Base-by-base conservation (phyloP, 2,113 vertebrate genomes). In the Silurus asotus region DNA sequence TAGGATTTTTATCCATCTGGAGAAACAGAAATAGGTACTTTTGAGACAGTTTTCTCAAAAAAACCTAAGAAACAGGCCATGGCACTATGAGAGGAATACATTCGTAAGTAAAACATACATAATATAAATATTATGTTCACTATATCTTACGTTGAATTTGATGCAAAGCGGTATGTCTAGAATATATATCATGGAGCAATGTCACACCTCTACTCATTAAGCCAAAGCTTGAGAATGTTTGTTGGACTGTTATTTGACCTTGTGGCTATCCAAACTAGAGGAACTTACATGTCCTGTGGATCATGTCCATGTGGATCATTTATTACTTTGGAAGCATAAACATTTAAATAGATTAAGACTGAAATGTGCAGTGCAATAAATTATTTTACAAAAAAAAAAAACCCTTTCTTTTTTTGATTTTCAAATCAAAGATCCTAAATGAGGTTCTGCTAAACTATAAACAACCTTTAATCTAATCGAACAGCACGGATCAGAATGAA, bases 381-480 rank as follows among this genome's bases (percentile, higher is more conserved):
- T 62, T 2, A 8, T 62, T 23, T 10, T 11, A 4, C 0, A 14
- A 13, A 6, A 25, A 14, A 13, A 6, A 25, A 67, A 67, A 67
- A 11, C 10, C 9, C 15, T 8, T 45, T 4, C 17, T 48, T 45
- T 70, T 70, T 48, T 45, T 45, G 3, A 70, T 45, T 37, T 37
- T 37, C 37, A 37, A 37, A 37, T 74, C 56, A 64, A 64, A 45
- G 45, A 58, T 58, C 28, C 13, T 20, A n/a, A 64, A 56, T 75
- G 65, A 74, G 59, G 78, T 76, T 84, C 87, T 59, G 56, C 58
- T 49, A 82, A 67, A 6, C 59, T 48, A 70, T 53, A 70, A 76
- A 53, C 51, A 14, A 45, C 49, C 37, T 37, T 37, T 7, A 59
- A 17, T 1, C 19, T 14, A 49, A 5, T 62, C 45, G 49, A 25